Base-by-base conservation (phyloP, 2,888 invertebrate species). In the Drosophila pseudotalamancana region DNA sequence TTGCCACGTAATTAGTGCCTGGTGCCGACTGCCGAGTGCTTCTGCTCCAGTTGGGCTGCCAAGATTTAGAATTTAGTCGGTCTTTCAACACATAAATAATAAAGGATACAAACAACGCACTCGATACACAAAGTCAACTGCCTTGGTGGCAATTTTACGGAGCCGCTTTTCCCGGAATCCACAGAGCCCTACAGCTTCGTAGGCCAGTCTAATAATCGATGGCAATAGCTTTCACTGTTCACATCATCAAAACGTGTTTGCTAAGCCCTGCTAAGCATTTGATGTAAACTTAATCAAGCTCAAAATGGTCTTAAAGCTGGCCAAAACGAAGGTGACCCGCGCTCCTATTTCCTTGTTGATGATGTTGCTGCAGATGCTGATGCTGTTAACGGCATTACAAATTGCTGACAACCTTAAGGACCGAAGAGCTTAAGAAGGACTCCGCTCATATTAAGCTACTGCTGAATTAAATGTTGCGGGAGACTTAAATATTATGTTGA, bases 1-100 rank as follows among this genome's bases (percentile, higher is more conserved):
- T 59, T 45, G 39, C 37, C 49, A 5, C 43, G 11, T 60, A 66
- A 68, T 74, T 70, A 70, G 43, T 29, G 39, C 40, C 18, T 70
- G 66, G 43, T 29, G 39, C 40, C 18, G 55, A 63, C 53, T 21
- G 45, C 42, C 12, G 49, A 50, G 56, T 51, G 64, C 43, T 56
- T 57, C 8, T 29, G 48, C 35, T 72, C 19, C 29, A 67, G 27
- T 50, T 40, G 11, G 1, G 16, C 6, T 42, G 12, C 18, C 14
- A 43, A 29, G 29, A 31, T 32, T 14, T 6, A 27, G n/a, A 43
- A n/a, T 11, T 29, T 23, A 14, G 43, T 6, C 25, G 3, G 25
- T 53, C 32, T 19, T 1, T 4, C 45, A 32, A 25, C 50, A 46
- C 50, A 73, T 72, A 65, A 83, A 75, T 72, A 72, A 62, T 66